These are phyloP conservation scores for Orthosia gracilis DNA, from an alignment of 2,888 invertebrate genomes.

Conservation along the genomic window DNA sequence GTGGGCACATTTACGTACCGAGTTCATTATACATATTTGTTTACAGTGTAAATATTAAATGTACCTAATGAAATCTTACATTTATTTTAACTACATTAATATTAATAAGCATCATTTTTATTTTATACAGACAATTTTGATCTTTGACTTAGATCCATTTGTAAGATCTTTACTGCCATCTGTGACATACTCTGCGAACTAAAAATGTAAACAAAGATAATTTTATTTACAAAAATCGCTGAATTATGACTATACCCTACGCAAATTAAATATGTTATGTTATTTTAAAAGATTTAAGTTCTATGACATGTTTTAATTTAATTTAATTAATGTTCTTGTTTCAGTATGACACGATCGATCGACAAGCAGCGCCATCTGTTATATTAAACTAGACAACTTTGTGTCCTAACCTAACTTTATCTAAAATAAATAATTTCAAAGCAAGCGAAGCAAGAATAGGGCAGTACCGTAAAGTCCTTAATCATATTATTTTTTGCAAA, in stretches of 20 bases:
- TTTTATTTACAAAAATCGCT: conserved; percentile 1
- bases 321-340: neutral
- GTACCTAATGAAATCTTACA: too few relatives aligned
- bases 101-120: neutral
- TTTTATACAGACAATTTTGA: neutral
- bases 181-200: conserved; percentile 28
- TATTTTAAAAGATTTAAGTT: neutral
- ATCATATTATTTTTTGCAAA: too few relatives aligned
- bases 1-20: too few relatives aligned
- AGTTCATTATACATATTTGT: too few relatives aligned
- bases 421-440: neutral
- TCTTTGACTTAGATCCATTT: neutral
- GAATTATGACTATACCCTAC: neutral
- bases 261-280: accelerated
- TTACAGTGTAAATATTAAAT: too few relatives aligned
- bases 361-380: conserved; percentile 50
- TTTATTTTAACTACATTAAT: too few relatives aligned
- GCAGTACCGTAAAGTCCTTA: too few relatives aligned
- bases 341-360: conserved; percentile 19
- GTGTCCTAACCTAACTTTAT: too few relatives aligned
- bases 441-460: too few relatives aligned
- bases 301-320: neutral
- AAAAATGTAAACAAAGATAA: conserved; percentile 59
- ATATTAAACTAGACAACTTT: neutral
- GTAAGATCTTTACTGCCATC: conserved; percentile 51